A percentile compares a stretch with the other conserved stretches of the same genome.
Evolutionary conservation across 53 echinoderm and acorn worm genomes (phyloP).

Genomic region (Echinarachnius parma): DNA sequence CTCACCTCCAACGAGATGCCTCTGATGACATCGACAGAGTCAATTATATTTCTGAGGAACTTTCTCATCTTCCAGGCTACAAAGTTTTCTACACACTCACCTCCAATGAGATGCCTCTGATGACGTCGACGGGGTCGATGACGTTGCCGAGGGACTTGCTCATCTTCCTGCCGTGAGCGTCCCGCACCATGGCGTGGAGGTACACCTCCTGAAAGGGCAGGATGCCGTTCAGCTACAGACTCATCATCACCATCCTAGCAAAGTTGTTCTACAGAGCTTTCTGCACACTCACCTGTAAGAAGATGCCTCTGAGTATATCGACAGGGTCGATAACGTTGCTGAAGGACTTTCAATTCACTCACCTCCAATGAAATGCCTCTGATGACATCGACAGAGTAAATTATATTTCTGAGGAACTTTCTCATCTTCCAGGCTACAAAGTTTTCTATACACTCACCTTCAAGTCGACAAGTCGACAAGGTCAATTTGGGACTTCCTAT

Average conservation of each 20-base stretch:
- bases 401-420: slow-evolving; percentile 95
- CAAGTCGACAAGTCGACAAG: no score
- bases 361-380: slow-evolving; percentile 73
- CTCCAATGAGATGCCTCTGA: slow-evolving; percentile 72
- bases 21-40: slow-evolving; percentile 90
- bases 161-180: slow-evolving; percentile 98
- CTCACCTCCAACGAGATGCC: slow-evolving; percentile 72
- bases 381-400: slow-evolving; percentile 95
- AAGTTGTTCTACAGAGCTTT: no score
- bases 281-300: no score
- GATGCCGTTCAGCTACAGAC: slow-evolving; percentile 57
- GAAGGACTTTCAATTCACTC: slow-evolving; percentile 67
- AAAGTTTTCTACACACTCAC: no score
- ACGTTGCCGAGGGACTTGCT: slow-evolving; percentile 98
- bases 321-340: slow-evolving; percentile 88
- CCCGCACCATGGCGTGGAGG: slow-evolving; percentile 94
- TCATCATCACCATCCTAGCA: slow-evolving; percentile 75
- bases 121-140: slow-evolving; percentile 96
- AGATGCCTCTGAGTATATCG: slow-evolving; percentile 71
- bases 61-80: slow-evolving; percentile 99
- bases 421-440: slow-evolving; percentile 99
- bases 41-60: slow-evolving; percentile 94
- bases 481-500: no score
- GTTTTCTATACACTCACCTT: no score
- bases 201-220: slow-evolving; percentile 83